phyloP scores from a whole-genome alignment of 1,140 invertebrate species.

The Musca vetustissima region DNA sequence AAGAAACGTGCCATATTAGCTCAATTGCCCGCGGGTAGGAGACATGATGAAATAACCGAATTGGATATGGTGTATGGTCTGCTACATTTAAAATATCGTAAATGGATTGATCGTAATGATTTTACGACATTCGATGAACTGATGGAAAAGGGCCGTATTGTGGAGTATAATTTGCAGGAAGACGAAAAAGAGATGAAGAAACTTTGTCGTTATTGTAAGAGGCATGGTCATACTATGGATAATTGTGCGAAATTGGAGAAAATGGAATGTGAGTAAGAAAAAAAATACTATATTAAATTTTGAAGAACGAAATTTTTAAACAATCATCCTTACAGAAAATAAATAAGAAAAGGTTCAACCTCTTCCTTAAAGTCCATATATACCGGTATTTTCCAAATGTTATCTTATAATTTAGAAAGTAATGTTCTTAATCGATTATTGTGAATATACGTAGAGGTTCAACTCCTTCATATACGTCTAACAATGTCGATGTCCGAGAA shows the following conservation, averaged over 20 bases:
- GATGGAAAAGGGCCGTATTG: slow-evolving; percentile 44
- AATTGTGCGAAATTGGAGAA: slow-evolving; percentile 12
- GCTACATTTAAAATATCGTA: slow-evolving; percentile 49
- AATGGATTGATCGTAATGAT: slow-evolving; percentile 40
- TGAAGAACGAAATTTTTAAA: no score
- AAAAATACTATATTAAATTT: no score
- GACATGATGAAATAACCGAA: slow-evolving; percentile 48
- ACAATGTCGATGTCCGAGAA: no score
- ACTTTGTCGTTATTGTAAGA: slow-evolving; percentile 7
- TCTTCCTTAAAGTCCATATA: no score
- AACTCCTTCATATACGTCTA: no score
- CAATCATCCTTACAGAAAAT: no score
- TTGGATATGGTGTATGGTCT: slow-evolving; percentile 48
- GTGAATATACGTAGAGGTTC: no score
- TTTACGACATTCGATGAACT: slow-evolving; percentile 42
- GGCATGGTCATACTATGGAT: slow-evolving; percentile 4
- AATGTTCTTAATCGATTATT: no score
- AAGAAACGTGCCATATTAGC: slow-evolving; percentile 46
- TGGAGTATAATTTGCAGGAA: slow-evolving; percentile 30
- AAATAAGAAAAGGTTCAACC: no score
- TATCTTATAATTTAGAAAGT: no score
- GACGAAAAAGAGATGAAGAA: neutral
- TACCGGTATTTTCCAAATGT: no score
- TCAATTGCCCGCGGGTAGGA: slow-evolving; percentile 42
- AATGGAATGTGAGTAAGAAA: no score